Percentiles rank a stretch among this genome's conserved stretches.
Conservation (phyloP, 2,888 invertebrate genomes). For the Miltochrista miniata region DNA sequence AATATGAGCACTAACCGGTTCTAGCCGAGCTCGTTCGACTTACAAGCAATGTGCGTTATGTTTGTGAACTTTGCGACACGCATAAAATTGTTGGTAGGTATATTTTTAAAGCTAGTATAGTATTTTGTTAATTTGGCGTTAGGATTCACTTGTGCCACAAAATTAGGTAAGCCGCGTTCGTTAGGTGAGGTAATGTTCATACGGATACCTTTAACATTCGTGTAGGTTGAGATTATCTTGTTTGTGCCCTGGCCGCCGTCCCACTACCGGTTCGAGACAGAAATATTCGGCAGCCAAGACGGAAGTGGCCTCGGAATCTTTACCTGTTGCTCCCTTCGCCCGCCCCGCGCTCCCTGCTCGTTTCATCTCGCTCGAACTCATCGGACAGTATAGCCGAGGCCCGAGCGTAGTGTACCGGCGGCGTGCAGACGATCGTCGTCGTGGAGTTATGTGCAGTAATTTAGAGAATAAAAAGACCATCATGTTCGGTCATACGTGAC, state of each 20-base stretch:
- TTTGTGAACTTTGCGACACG: conserved; percentile 48
- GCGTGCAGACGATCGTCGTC: conserved; percentile 58
- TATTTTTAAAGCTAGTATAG: conserved; percentile 12
- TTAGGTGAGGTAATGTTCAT: conserved; percentile 21
- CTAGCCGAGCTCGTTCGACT: conserved; percentile 69
- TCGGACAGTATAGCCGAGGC: conserved; percentile 38
- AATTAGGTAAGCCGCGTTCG: background rate
- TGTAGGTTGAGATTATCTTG: conserved; percentile 58
- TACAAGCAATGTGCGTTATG: conserved; percentile 48
- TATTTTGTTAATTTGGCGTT: conserved; percentile 4
- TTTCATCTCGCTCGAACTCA: conserved; percentile 64
- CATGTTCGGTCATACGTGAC: conserved; percentile 74
- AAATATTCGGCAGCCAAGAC: conserved; percentile 84
- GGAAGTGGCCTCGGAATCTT: conserved; percentile 84
- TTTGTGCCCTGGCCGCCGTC: conserved; percentile 77
- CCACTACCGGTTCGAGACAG: conserved; percentile 84
- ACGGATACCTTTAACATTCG: conserved; percentile 27
- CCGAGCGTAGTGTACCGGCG: conserved; percentile 56
- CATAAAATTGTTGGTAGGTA: conserved; percentile 37
- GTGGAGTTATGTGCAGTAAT: conserved; percentile 73
- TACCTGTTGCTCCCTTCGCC: conserved; percentile 83
- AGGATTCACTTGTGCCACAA: conserved; percentile 1
- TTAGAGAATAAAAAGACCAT: conserved; percentile 73
- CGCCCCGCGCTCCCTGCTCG: conserved; percentile 63
- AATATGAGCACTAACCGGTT: conserved; percentile 78